phyloP scores from a whole-genome alignment of 2,113 vertebrate species.

The Dermatemys mawii region DNA sequence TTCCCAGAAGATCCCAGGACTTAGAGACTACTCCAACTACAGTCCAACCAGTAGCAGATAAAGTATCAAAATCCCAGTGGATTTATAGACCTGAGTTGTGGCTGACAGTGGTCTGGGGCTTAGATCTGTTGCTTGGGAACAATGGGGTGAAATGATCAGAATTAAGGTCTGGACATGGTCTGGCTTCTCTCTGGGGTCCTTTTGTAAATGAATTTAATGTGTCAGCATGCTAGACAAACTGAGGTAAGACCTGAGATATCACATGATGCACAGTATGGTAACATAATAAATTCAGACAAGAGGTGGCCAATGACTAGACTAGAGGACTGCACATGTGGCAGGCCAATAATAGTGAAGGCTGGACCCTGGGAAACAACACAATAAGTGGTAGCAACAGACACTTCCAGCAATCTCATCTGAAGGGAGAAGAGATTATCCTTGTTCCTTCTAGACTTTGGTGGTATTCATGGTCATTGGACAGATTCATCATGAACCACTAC shows the following conservation, averaged over 20 bases:
- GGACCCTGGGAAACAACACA: not conserved
- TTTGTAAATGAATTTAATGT: not conserved
- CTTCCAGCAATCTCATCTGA: not conserved
- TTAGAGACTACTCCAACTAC: not conserved
- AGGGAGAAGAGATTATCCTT: not conserved
- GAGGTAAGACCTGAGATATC: not conserved
- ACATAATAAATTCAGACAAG: fast-evolving
- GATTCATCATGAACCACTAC: not conserved
- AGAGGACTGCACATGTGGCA: not conserved
- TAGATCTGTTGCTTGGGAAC: not conserved
- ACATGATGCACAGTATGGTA: not conserved
- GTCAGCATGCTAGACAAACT: not conserved
- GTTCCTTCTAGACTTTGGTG: not conserved
- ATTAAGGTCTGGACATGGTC: not conserved
- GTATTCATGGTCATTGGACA: not conserved
- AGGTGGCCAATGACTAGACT: not conserved
- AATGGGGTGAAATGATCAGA: fast-evolving
- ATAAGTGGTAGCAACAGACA: not conserved
- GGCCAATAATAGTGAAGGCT: not conserved
- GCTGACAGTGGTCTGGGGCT: not conserved
- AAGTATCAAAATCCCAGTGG: no score
- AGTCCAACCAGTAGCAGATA: not conserved
- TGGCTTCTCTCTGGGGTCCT: not conserved
- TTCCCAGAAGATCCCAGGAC: not conserved
- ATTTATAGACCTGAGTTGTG: not conserved